Evolutionary conservation across 2,113 vertebrate genomes (phyloP), one percentile per base, ranked within the genome.

Genomic region (Ceratotherium simum): DNA sequence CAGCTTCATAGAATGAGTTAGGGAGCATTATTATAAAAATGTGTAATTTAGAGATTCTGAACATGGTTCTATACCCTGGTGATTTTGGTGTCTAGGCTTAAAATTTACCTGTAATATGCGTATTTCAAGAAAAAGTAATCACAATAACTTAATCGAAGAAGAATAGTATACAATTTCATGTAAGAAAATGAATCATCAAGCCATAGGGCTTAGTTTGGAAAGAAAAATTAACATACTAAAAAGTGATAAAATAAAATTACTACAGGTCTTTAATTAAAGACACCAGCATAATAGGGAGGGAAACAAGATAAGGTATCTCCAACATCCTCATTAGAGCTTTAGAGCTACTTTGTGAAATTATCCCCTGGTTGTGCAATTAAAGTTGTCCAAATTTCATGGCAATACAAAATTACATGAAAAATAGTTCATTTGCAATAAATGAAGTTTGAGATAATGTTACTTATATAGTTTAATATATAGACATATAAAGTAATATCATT

Each of bases 391-490:
- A 96, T 96, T 72, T 92, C 82, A 90, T 64, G 48, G 10, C 23
- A 96, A 81, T 18, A 75, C 2, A 89, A 69, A 73, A 89, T 73
- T 88, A 70, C 29, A 23, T 62, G 56, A 69, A 97, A 94, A 96
- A 90, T 51, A 93, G 0, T 42, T 92, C 96, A 95, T 90, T 80
- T 82, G 54, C 14, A 97, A 96, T 88, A 51, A 67, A 93, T 98
- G 76, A 92, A 65, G 12, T 96, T 97, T 98, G 94, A 88, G 12
- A 54, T 87, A 82, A 97, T 97, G 87, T 94, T 93, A 46, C 58
- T 96, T 83, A 70, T 58, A 83, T 9, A 72, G n/a, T 94, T 98
- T 91, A 96, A 96, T 65, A 82, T 33, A 84, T 6, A 86, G 33
- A 95, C 23, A 7, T n/a, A 14, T 54, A 91, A 29, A 31, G 1